Evolutionary conservation across 2,888 invertebrate genomes (phyloP).

Genomic region (Melinaea menophilus): DNA sequence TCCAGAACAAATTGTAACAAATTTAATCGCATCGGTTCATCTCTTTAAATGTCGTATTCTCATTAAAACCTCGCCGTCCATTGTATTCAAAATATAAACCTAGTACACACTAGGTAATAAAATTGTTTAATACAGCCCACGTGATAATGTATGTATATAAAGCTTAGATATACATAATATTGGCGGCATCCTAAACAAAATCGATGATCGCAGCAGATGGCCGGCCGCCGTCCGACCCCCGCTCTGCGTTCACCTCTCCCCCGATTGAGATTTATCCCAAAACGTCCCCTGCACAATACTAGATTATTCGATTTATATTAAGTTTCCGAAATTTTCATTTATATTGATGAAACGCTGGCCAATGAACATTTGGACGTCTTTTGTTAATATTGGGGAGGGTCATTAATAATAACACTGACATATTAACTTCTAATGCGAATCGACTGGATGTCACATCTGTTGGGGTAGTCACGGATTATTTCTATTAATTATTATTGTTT

Average conservation of each 20-base stretch:
- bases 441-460: constrained; percentile 61
- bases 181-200: constrained; percentile 67
- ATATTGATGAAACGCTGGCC: constrained; percentile 57
- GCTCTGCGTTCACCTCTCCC: constrained; percentile 63
- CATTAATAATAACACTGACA: constrained; percentile 69
- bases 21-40: too few relatives aligned
- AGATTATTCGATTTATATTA: constrained; percentile 77
- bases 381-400: constrained; percentile 59
- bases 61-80: too few relatives aligned
- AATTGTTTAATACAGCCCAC: too few relatives aligned
- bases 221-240: constrained; percentile 59
- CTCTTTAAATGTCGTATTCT: too few relatives aligned
- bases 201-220: constrained; percentile 77
- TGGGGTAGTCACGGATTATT: constrained; percentile 21
- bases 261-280: constrained; percentile 74
- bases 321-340: constrained; percentile 74
- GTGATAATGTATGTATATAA: neutral
- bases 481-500: neutral
- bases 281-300: constrained; percentile 69
- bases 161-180: constrained; percentile 41
- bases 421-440: constrained; percentile 57
- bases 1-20: too few relatives aligned
- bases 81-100: too few relatives aligned
- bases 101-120: too few relatives aligned
- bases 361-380: constrained; percentile 58